Percentiles rank a stretch among this genome's conserved stretches.
Evolutionary conservation across 2,113 vertebrate genomes (phyloP).

Genomic region (Collichthys lucidus): DNA sequence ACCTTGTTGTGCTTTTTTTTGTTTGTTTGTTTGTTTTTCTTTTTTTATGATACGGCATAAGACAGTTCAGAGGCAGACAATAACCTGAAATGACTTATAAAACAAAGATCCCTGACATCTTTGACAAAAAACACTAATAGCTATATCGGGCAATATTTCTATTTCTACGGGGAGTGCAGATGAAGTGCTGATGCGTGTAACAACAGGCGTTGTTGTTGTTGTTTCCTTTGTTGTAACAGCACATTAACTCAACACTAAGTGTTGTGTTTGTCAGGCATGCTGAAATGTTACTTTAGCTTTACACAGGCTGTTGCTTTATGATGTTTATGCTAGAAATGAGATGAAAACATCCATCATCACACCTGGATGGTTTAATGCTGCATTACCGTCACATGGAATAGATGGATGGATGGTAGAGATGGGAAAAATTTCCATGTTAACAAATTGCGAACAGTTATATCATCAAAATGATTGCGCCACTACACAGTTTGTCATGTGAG

Average conservation of each 20-base stretch:
- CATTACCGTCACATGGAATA: neutral
- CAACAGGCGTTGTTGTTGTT: neutral
- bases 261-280: no score
- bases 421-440: neutral
- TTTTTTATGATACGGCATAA: neutral
- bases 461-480: neutral
- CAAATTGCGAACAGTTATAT: neutral
- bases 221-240: no score
- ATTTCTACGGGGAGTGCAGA: conserved; percentile 16
- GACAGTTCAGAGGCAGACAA: neutral
- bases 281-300: neutral
- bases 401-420: neutral
- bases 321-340: neutral
- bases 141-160: neutral
- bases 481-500: neutral
- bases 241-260: no score
- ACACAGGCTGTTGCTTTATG: neutral
- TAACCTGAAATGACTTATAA: no score
- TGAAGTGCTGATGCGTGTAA: neutral
- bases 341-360: neutral
- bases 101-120: neutral
- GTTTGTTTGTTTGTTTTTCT: no score
- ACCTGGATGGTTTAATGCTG: neutral
- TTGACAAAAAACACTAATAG: conserved; percentile 1
- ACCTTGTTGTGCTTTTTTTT: no score